These are phyloP conservation scores for Lacanobia oleracea DNA, from an alignment of 2,888 invertebrate species.

Conservation along the genomic window DNA sequence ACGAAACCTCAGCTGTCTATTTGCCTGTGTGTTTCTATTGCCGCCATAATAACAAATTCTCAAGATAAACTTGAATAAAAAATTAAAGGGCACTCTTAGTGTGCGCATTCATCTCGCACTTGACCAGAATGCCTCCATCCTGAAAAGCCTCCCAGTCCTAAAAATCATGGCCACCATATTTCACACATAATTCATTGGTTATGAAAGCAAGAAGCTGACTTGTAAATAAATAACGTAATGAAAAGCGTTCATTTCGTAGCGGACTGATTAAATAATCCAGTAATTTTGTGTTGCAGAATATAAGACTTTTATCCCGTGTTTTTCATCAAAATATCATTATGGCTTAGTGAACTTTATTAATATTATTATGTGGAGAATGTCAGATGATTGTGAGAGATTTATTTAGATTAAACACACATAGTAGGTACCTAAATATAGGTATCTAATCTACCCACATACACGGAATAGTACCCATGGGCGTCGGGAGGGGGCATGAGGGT, in stretches of 20 bases:
- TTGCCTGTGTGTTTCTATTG: no score
- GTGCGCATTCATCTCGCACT: no score
- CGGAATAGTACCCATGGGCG: no score
- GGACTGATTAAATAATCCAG: slow-evolving; percentile 64
- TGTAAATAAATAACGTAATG: slow-evolving; percentile 80
- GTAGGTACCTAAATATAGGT: no score
- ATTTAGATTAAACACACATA: background rate
- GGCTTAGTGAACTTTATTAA: slow-evolving; percentile 6
- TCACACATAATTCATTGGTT: slow-evolving; percentile 71
- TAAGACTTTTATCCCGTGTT: slow-evolving; percentile 16
- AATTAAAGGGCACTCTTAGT: no score
- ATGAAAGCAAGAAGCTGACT: slow-evolving; percentile 77
- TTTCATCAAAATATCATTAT: slow-evolving; percentile 26
- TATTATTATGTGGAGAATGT: background rate
- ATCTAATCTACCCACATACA: no score
- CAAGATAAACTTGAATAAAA: no score
- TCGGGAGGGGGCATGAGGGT: no score
- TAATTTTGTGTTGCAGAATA: slow-evolving; percentile 61
- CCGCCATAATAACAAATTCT: no score
- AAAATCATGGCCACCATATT: slow-evolving; percentile 66
- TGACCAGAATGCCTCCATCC: no score
- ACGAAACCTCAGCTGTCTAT: no score
- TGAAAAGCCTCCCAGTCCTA: background rate
- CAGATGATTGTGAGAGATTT: background rate
- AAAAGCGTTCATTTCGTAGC: slow-evolving; percentile 71